Conservation (phyloP, 2,888 invertebrate species). For the Conchocele bisecta region DNA sequence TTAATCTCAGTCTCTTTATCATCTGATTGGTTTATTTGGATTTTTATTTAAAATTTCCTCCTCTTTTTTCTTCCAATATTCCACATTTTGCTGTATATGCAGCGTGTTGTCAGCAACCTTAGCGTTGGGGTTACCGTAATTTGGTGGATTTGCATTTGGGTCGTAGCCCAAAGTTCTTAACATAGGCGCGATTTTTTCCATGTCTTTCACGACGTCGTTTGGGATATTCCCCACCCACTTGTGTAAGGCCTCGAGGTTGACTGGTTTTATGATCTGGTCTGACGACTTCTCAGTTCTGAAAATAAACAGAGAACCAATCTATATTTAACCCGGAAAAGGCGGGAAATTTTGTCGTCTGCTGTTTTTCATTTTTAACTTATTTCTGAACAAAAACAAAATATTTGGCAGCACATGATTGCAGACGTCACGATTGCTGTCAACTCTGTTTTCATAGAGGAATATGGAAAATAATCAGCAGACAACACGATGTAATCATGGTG, state of each 20-base stretch:
- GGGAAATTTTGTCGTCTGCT: no score
- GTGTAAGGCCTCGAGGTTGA: constrained; percentile 95
- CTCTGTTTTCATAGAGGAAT: no score
- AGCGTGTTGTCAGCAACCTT: constrained; percentile 84
- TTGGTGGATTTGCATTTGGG: constrained; percentile 97
- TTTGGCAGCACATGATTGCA: no score
- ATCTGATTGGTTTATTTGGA: no score
- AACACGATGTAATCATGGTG: no score
- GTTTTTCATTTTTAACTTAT: no score
- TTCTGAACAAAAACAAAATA: no score
- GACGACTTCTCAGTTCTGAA: constrained; percentile 97
- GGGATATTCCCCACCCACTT: constrained; percentile 85
- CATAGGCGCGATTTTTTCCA: constrained; percentile 98
- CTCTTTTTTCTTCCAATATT: constrained; percentile 78
- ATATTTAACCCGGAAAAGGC: no score
- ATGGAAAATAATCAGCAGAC: no score
- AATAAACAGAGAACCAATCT: constrained; percentile 66
- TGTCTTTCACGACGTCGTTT: constrained; percentile 94
- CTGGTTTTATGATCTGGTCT: constrained; percentile 99
- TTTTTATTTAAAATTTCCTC: constrained; percentile 63
- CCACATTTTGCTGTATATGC: constrained; percentile 81
- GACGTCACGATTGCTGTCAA: no score
- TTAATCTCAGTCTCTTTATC: no score
- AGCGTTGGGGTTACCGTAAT: constrained; percentile 92
- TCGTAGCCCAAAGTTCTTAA: constrained; percentile 93